phyloP scores from a whole-genome alignment of 2,797 vertebrate genomes.

The Pangasius macronema region DNA sequence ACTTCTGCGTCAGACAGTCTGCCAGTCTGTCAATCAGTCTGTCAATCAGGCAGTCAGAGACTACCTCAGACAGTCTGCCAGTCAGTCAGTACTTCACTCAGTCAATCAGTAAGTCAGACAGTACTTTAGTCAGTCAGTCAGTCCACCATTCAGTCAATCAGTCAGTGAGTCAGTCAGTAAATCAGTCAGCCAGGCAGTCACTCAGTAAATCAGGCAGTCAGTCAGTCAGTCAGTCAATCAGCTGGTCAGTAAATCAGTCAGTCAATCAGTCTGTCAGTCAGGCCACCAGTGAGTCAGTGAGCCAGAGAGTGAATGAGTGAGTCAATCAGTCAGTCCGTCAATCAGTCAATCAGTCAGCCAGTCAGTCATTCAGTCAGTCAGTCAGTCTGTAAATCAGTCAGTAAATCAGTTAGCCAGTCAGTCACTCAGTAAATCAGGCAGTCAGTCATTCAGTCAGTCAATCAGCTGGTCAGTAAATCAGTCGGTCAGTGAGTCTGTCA shows the following conservation, averaged over 20 bases:
- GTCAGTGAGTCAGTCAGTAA: background rate
- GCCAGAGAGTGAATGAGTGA: background rate
- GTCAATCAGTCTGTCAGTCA: background rate
- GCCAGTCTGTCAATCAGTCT: background rate
- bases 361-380: background rate
- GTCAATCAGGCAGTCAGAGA: background rate
- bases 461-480: background rate
- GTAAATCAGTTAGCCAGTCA: background rate
- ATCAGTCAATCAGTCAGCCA: background rate
- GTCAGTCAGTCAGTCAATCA: background rate
- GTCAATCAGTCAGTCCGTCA: background rate
- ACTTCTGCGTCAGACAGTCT: background rate
- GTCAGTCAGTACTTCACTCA: background rate
- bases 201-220: background rate
- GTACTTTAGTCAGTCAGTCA: background rate
- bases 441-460: background rate
- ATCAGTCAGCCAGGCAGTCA: background rate
- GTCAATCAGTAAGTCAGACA: background rate
- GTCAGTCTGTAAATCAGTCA: background rate
- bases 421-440: background rate
- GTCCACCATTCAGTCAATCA: background rate
- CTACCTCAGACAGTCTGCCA: background rate
- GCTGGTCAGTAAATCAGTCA: background rate
- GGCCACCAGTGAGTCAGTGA: background rate
- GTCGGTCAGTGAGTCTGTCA: background rate